Evolutionary conservation across 2,113 vertebrate species (phyloP), one percentile per base, ranked within the genome.

Genomic region (Progne subis): DNA sequence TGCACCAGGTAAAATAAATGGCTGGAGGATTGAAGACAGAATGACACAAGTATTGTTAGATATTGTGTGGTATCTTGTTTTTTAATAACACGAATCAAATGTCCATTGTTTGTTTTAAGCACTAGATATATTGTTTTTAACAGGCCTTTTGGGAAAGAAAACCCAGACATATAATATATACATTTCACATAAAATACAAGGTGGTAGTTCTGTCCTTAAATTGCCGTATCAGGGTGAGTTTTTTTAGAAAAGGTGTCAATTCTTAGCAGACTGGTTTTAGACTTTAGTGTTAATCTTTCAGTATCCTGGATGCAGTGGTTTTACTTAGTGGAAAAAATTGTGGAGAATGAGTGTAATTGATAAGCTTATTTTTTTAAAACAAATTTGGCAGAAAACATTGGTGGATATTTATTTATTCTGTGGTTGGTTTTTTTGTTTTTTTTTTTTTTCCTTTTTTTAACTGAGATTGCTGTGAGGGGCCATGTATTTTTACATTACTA

Each of bases 41-140:
- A 95, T 4, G 15, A 56, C 34, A 63, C 81, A 96, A 92, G 92
- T 82, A 69, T 84, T 72, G 77, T 92, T 86, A 25, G 16, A 61
- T 72, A 20, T 94, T 93, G 53, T 91, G 61, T 77, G 80, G 67
- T 93, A 46, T 88, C 85, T 92, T 91, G 14, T 39, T 92, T 97
- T 94, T 97, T 96, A 97, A 97, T 97, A 97, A 92, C 89, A 74
- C 69, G 94, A 93, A 97, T 98, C 96, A 95, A 95, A 94, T 95
- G 60, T 53, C 88, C 86, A 37, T 96, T 92, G 93, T 85, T 96
- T 57, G 76, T 92, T 97, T 97, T 96, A 86, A 91, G 86, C 72
- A 64, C 71, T 90, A 85, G 67, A 81, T 86, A 94, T 94, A 97
- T 76, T 90, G 52, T 94, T 96, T 97, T 90, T 94, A 90, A 76